A percentile compares a stretch with the other conserved stretches of the same genome.
Conservation (phyloP, 2,113 vertebrate species). For the Engystomops pustulosus region DNA sequence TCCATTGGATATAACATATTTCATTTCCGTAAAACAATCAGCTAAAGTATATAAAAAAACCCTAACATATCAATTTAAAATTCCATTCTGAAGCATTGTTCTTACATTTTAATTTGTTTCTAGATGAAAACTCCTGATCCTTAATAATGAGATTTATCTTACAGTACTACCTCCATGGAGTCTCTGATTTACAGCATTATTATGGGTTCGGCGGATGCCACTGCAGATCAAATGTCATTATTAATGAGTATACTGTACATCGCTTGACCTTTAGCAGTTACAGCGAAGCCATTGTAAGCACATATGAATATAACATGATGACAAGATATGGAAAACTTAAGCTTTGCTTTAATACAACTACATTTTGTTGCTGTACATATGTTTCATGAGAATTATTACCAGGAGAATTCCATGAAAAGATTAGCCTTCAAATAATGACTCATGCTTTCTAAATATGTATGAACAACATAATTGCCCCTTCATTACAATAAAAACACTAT, state of each 20-base stretch:
- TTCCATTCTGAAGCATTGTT: not conserved
- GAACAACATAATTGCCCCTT: not conserved
- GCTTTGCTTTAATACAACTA: not conserved
- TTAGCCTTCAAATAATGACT: not conserved
- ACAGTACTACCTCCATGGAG: not conserved
- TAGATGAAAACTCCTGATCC: not conserved
- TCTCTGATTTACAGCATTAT: slow-evolving; percentile 3
- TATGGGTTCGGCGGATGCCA: not conserved
- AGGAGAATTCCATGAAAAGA: not conserved
- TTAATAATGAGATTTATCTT: slow-evolving; percentile 5
- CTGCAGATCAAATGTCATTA: not conserved
- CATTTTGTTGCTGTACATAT: not conserved
- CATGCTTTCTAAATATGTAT: not conserved
- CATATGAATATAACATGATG: not conserved
- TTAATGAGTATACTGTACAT: not conserved
- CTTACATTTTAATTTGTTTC: not conserved
- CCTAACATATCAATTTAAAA: not conserved
- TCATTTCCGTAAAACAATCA: not conserved
- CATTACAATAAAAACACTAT: not conserved
- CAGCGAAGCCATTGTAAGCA: not conserved
- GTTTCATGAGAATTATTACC: not conserved
- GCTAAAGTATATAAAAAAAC: not conserved
- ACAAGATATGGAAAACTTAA: not conserved
- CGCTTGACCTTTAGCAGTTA: not conserved
- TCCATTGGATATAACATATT: no score